A percentile compares a stretch with the other conserved stretches of the same genome.
Conservation (phyloP, 2,888 invertebrate species). For the Dryococelus australis region DNA sequence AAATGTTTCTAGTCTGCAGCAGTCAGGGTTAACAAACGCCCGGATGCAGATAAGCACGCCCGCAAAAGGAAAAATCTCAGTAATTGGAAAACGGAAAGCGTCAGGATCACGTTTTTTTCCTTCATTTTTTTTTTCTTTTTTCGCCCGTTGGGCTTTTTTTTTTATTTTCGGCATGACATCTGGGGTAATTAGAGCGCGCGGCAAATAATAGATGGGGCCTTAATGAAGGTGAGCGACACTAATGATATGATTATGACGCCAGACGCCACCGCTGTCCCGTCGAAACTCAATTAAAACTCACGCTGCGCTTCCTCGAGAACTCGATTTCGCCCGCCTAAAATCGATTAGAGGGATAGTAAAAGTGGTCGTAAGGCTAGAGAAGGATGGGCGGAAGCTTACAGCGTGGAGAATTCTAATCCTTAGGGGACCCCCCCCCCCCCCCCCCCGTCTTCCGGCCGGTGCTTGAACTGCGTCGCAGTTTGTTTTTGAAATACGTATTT, state of each 20-base stretch:
- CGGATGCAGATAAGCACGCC: background rate
- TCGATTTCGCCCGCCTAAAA: conserved; percentile 1
- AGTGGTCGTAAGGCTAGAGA: background rate
- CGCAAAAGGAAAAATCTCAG: background rate
- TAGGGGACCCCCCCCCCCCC: too few species aligned
- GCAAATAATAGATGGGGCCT: conserved; percentile 23
- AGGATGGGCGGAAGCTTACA: background rate
- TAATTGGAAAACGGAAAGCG: background rate
- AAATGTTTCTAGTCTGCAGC: background rate
- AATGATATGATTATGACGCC: conserved; percentile 28
- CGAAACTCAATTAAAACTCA: conserved; percentile 26
- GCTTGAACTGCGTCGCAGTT: too few species aligned
- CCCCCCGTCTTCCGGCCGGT: too few species aligned
- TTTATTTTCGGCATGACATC: conserved; percentile 13
- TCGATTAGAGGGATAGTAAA: conserved; percentile 8
- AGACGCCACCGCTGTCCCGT: conserved; percentile 8
- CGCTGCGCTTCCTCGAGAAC: background rate
- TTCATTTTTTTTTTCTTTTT: too few species aligned
- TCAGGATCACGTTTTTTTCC: background rate
- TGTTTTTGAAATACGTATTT: too few species aligned
- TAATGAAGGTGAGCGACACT: conserved; percentile 28
- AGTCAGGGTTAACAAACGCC: background rate
- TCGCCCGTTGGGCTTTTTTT: background rate
- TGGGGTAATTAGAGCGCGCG: conserved; percentile 25
- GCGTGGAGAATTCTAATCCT: background rate